These are phyloP conservation scores for Sorex maritimensis DNA, from an alignment of 2,797 vertebrate species.

Conservation along the genomic window DNA sequence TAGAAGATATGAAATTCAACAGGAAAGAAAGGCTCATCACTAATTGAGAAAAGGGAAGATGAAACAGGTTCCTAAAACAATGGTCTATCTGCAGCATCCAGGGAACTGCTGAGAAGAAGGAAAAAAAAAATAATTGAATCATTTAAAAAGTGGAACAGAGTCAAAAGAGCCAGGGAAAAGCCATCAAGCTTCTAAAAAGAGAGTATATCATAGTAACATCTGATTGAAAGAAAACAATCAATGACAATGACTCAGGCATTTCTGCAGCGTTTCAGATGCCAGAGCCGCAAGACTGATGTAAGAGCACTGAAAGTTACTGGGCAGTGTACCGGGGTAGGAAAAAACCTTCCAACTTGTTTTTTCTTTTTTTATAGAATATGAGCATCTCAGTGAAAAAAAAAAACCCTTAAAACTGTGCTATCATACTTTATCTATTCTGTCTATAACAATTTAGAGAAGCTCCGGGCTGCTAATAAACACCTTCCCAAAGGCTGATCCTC, in stretches of 20 bases:
- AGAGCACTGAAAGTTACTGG: slow-evolving; percentile 52
- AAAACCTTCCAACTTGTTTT: not conserved
- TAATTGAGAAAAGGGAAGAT: slow-evolving; percentile 38
- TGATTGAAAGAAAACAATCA: slow-evolving; percentile 23
- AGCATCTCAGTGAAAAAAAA: not conserved
- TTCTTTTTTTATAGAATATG: slow-evolving; percentile 58
- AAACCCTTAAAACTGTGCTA: slow-evolving; percentile 28
- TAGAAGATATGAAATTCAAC: slow-evolving; percentile 47
- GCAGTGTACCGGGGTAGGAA: not conserved
- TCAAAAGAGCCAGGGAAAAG: slow-evolving; percentile 63
- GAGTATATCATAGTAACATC: slow-evolving; percentile 29
- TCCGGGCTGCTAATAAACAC: not conserved
- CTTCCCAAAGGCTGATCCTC: slow-evolving; percentile 24
- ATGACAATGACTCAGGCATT: slow-evolving; percentile 56
- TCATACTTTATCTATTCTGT: not conserved
- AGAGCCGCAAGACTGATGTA: slow-evolving; percentile 45
- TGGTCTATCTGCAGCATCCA: not conserved
- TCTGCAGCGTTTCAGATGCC: slow-evolving; percentile 52
- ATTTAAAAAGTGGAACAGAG: slow-evolving; percentile 53
- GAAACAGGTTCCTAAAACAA: not conserved
- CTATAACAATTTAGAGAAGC: not conserved
- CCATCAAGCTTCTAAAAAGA: slow-evolving; percentile 59
- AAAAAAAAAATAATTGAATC: slow-evolving; percentile 32
- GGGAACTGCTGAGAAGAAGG: not conserved
- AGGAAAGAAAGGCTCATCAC: slow-evolving; percentile 26